A percentile compares a stretch with the other conserved stretches of the same genome.
These are phyloP conservation scores for Cecidostiba fungosa DNA, from an alignment of 2,888 invertebrate genomes.

Conservation along the genomic window DNA sequence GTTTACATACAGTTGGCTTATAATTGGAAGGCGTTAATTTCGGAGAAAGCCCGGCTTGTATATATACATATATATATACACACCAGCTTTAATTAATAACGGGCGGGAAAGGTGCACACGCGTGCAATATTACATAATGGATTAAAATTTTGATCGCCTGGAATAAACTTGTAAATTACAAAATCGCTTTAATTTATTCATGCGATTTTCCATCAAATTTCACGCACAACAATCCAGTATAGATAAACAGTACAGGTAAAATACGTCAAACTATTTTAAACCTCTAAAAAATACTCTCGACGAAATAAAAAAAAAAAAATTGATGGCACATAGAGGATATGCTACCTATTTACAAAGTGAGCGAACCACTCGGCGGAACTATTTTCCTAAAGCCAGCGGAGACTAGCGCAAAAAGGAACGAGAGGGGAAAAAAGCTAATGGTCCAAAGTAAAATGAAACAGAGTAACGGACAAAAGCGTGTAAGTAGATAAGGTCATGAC, in stretches of 20 bases:
- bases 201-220: too few species aligned
- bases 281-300: background rate
- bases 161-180: background rate
- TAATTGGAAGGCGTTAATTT: background rate
- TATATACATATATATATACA: too few species aligned
- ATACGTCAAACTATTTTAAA: too few species aligned
- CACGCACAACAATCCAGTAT: too few species aligned
- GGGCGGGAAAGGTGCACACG: background rate
- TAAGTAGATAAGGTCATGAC: slow-evolving; percentile 51
- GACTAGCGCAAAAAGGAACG: background rate
- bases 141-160: background rate
- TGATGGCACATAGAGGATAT: background rate
- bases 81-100: background rate
- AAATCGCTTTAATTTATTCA: background rate
- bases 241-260: too few species aligned
- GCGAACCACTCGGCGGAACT: background rate
- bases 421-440: slow-evolving; percentile 37
- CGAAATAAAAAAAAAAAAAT: background rate
- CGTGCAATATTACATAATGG: background rate
- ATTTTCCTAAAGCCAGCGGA: background rate
- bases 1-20: background rate
- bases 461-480: slow-evolving; percentile 38
- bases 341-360: background rate
- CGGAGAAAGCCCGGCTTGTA: background rate
- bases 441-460: slow-evolving; percentile 50